Evolutionary conservation across 2,113 vertebrate genomes (phyloP).

Genomic region (Polypterus bichir): DNA sequence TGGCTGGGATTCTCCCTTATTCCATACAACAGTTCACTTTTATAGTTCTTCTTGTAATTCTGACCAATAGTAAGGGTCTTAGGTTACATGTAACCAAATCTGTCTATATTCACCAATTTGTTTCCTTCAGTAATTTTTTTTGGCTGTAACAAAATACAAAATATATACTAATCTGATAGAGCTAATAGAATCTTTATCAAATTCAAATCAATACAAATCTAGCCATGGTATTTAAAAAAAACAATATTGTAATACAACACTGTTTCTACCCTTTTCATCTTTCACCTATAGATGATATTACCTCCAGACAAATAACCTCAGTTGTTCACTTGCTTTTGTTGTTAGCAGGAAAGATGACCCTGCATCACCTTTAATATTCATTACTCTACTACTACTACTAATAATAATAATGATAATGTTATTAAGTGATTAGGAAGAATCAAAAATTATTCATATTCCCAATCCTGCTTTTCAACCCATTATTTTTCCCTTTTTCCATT

Average conservation of each 20-base stretch:
- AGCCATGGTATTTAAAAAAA: constrained; percentile 49
- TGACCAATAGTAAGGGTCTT: constrained; percentile 38
- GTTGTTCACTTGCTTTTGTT: background rate
- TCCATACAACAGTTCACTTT: constrained; percentile 38
- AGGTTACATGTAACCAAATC: constrained; percentile 60
- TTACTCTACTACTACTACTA: no score
- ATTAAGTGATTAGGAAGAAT: no score
- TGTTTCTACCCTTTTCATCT: constrained; percentile 42
- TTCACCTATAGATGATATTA: constrained; percentile 41
- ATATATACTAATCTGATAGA: constrained; percentile 61
- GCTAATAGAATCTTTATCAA: constrained; percentile 68
- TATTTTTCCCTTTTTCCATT: no score
- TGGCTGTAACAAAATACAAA: constrained; percentile 46
- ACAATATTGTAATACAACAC: constrained; percentile 61
- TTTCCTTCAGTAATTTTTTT: constrained; percentile 47
- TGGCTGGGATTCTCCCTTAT: constrained; percentile 16
- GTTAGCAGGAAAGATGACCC: no score
- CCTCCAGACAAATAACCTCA: constrained; percentile 29
- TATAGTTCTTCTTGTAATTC: constrained; percentile 37
- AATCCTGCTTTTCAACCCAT: no score
- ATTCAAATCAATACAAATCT: constrained; percentile 63
- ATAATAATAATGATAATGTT: no score
- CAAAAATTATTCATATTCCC: no score
- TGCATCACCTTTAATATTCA: no score
- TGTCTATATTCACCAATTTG: constrained; percentile 55